Conservation (phyloP, 2,888 invertebrate genomes). For the Hololepta plana region DNA sequence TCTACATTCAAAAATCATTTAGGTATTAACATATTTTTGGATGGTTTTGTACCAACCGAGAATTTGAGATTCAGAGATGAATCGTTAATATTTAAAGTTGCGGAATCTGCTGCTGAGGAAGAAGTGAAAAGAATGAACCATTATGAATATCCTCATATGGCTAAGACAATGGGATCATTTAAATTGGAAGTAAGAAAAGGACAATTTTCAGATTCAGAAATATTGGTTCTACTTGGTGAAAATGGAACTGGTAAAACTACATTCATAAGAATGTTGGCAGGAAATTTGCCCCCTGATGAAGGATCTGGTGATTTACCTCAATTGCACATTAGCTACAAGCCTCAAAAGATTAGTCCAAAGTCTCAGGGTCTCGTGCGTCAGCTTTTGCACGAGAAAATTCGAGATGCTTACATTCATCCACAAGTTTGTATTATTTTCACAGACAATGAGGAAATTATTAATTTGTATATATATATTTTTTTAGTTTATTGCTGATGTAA, state of each 20-base stretch:
- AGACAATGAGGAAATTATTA: slow-evolving; percentile 4
- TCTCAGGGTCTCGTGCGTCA: slow-evolving; percentile 84
- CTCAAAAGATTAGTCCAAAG: slow-evolving; percentile 98
- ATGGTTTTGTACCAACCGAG: slow-evolving; percentile 98
- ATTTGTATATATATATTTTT: slow-evolving; percentile 19
- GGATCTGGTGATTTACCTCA: slow-evolving; percentile 63
- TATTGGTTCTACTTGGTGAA: slow-evolving; percentile 89
- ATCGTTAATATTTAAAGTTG: slow-evolving; percentile 93
- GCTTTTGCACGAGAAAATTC: slow-evolving; percentile 88
- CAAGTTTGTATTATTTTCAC: slow-evolving; percentile 31
- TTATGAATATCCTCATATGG: slow-evolving; percentile 90
- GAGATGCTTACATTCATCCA: slow-evolving; percentile 95
- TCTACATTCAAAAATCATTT: slow-evolving; percentile 7
- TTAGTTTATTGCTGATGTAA: slow-evolving; percentile 96
- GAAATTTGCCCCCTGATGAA: slow-evolving; percentile 80
- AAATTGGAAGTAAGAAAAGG: slow-evolving; percentile 66
- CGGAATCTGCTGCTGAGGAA: slow-evolving; percentile 93
- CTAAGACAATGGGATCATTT: slow-evolving; percentile 67
- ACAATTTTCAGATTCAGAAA: slow-evolving; percentile 98
- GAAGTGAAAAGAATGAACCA: slow-evolving; percentile 94
- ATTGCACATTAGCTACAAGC: slow-evolving; percentile 97
- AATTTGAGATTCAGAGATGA: slow-evolving; percentile 96
- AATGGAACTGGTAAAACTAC: slow-evolving; percentile 99
- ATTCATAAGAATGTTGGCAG: slow-evolving; percentile 96
- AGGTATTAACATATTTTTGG: slow-evolving; percentile 97